Percentiles rank a stretch among this genome's conserved stretches.
These are phyloP conservation scores for Emesis furor DNA, from an alignment of 2,888 invertebrate genomes.

Conservation along the genomic window DNA sequence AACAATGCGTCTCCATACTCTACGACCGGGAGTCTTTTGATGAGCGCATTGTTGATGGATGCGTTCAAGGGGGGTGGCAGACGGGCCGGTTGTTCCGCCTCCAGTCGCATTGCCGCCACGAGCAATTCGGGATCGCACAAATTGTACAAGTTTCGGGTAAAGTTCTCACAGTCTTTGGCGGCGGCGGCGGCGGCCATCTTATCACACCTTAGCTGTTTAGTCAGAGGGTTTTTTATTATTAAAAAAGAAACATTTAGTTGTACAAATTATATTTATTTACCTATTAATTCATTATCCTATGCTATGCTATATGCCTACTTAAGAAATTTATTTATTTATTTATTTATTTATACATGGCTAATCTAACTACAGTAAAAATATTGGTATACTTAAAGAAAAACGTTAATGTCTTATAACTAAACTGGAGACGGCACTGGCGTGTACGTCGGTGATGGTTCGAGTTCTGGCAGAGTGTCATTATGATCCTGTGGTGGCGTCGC, in stretches of 20 bases:
- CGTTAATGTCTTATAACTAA: too few species aligned
- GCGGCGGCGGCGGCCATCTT: neutral
- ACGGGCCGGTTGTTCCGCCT: conserved; percentile 1
- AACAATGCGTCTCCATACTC: conserved; percentile 21
- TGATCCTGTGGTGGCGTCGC: neutral
- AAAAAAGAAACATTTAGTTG: too few species aligned
- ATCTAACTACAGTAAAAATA: too few species aligned
- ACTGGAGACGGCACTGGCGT: neutral
- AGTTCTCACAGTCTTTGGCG: neutral
- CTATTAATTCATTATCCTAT: too few species aligned
- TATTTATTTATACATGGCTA: too few species aligned
- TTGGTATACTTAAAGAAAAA: too few species aligned
- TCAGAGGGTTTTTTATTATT: too few species aligned
- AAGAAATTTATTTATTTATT: too few species aligned
- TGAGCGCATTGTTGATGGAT: conserved; percentile 4
- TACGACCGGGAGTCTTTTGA: neutral
- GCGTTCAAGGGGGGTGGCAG: neutral
- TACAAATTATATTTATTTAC: too few species aligned
- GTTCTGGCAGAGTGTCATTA: too few species aligned
- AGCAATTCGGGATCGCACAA: conserved; percentile 5
- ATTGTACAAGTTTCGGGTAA: conserved; percentile 12
- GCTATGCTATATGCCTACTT: too few species aligned
- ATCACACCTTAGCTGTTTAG: too few species aligned
- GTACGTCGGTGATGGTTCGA: neutral
- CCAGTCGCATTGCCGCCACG: conserved; percentile 3